Evolutionary conservation across 2,888 invertebrate species (phyloP), one percentile per base, ranked within the genome.

Genomic region (Plagodis pulveraria): DNA sequence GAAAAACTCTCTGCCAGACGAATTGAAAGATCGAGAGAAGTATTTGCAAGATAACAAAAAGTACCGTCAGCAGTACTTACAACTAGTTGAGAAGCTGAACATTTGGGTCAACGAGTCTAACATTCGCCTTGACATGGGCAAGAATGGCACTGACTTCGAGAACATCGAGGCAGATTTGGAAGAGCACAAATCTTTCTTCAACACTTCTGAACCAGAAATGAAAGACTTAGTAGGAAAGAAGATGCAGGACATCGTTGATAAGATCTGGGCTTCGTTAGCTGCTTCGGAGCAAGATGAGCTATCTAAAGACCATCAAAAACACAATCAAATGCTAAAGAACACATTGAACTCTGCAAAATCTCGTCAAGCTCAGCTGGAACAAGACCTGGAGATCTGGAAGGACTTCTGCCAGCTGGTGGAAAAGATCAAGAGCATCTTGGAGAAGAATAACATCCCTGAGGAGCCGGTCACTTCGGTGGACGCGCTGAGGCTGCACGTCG

Each of bases 101-200:
- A 94, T 94, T 53, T 98, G 98, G 97, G 95, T 97, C 0, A 95
- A 95, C 73, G 96, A 97, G 77, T 97, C 98, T 0, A 96, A 96
- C 70, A 94, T 95, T 50, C 94, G 96, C 45, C 84, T 98, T 32
- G 95, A 95, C 63, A 95, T 96, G 76, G 95, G 96, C 65, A 96
- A 96, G 75, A 96, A 96, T 66, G 98, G 98, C 10, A 96, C 98
- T 6, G 97, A 98, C 81, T 98, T 97, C 77, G 96, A 97, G 72
- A 97, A 97, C 69, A 95, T 98, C 7, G 93, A 96, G 49, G 93
- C 95, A 6, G 97, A 98, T 76, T 91, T 98, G 33, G 97, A 97
- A 77, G 97, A 98, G 73, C 98, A 98, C 78, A 97, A 97, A 86
- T 94, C 95, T 42, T 97, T 97, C 94, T 97, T 97, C 82, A 90